Evolutionary conservation across 2,888 invertebrate genomes (phyloP), one percentile per base, ranked within the genome.

Genomic region (Spodoptera picta): DNA sequence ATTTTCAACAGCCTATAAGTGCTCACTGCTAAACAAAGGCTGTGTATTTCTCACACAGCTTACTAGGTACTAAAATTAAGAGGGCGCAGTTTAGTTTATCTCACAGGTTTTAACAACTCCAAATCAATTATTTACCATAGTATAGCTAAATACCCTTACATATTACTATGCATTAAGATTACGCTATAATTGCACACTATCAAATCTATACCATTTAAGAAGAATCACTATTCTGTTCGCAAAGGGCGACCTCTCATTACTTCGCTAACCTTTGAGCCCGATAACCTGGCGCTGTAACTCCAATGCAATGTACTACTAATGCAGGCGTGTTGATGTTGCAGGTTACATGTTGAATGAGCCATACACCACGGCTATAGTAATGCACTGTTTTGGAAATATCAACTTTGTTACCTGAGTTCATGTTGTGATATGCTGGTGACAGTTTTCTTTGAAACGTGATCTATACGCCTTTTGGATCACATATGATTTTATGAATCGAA

Each of bases 211-310:
- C 58, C 54, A 60, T 53, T 71, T 56, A 65, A 72, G 65, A 72
- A 56, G 66, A 61, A 70, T 57, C 58, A 74, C 56, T 62, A 59
- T 74, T 70, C 66, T 65, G 59, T 60, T 66, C 66, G 52, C 55
- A 42, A 42, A 41, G 60, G 43, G 5, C 66, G 59, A 73, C 64
- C 70, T 56, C 71, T 73, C 75, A 75, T 73, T 70, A 75, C 71
- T 73, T 73, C 42, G 53, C 64, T 72, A 60, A 69, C 71, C 71
- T 73, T 64, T 72, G 65, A 53, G 45, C 73, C 23, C 43, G 69
- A 73, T 72, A 73, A 72, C 71, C 73, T 65, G 56, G 44, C 54
- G 67, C 67, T 45, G 62, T 70, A 51, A 67, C 68, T 72, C 19
- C 53, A 57, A 12, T 64, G 59, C 69, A 68, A 56, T 51, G 56